Evolutionary conservation across 1,140 invertebrate genomes (phyloP).

Genomic region (Lordiphosa clarofinis): DNA sequence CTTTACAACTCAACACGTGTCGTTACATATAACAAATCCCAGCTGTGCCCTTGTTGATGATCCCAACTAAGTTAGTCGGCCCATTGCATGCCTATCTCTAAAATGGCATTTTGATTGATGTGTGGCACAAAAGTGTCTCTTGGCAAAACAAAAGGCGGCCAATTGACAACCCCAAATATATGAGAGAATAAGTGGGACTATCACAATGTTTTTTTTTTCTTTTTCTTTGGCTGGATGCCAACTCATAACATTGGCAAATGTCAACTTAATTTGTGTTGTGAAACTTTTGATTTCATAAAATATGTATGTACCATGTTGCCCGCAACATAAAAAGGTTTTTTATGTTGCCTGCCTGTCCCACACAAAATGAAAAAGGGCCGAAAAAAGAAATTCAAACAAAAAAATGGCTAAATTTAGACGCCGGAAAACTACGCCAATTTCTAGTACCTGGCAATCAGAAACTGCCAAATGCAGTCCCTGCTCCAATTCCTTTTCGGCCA

Average conservation of each 20-base stretch:
- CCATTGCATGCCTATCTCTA: slow-evolving; percentile 35
- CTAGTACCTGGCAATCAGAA: slow-evolving; percentile 49
- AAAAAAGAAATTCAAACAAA: not conserved
- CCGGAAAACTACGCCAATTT: slow-evolving; percentile 45
- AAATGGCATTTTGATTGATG: slow-evolving; percentile 73
- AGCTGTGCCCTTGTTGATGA: slow-evolving; percentile 9
- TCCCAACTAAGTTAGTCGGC: slow-evolving; percentile 11
- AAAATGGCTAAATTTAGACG: slow-evolving; percentile 11
- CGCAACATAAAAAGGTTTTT: slow-evolving; percentile 31
- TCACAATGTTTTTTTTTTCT: slow-evolving; percentile 7
- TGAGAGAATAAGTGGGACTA: slow-evolving; percentile 21
- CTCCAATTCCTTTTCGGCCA: slow-evolving; percentile 41
- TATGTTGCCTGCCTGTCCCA: slow-evolving; percentile 20
- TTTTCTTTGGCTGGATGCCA: not conserved
- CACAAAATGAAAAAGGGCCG: slow-evolving; percentile 1
- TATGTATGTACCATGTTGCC: slow-evolving; percentile 4
- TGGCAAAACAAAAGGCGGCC: slow-evolving; percentile 20
- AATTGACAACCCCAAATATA: slow-evolving; percentile 33
- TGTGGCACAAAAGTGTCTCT: slow-evolving; percentile 54
- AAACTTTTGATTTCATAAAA: slow-evolving; percentile 22
- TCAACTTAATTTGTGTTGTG: slow-evolving; percentile 27
- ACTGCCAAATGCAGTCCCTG: slow-evolving; percentile 52
- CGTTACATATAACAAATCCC: slow-evolving; percentile 4
- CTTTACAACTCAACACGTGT: slow-evolving; percentile 66
- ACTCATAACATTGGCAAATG: slow-evolving; percentile 7